phyloP scores from a whole-genome alignment of 2,888 invertebrate species.

The Pyralis farinalis region DNA sequence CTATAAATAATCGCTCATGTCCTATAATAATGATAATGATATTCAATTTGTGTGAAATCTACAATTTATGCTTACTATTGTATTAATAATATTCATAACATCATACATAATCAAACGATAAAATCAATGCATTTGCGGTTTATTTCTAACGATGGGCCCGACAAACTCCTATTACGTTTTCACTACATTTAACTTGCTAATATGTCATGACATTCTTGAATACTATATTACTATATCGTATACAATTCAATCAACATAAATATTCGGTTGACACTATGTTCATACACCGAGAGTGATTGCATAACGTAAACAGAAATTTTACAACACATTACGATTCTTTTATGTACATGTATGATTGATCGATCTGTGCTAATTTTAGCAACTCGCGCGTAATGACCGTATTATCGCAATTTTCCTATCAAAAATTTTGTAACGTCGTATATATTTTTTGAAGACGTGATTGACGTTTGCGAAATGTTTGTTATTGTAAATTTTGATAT shows the following conservation, averaged over 20 bases:
- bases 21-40: too few species aligned
- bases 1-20: too few species aligned
- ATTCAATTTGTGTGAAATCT: too few species aligned
- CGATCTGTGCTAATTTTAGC: slow-evolving; percentile 1
- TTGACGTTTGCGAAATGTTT: background rate
- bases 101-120: too few species aligned
- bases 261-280: too few species aligned
- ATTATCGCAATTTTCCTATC: background rate
- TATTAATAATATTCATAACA: too few species aligned
- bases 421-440: too few species aligned
- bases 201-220: slow-evolving; percentile 10
- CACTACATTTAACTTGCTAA: slow-evolving; percentile 34
- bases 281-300: background rate
- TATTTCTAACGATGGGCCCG: too few species aligned
- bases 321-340: background rate
- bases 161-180: slow-evolving; percentile 14
- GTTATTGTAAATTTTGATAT: background rate
- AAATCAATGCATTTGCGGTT: too few species aligned
- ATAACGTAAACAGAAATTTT: background rate
- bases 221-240: background rate
- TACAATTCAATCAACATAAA: too few species aligned
- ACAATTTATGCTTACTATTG: too few species aligned
- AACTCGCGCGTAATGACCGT: slow-evolving; percentile 1
- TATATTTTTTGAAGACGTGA: too few species aligned
- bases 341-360: slow-evolving; percentile 2